These are phyloP conservation scores for Eretmochelys imbricata DNA, from an alignment of 2,113 vertebrate genomes.

Conservation along the genomic window DNA sequence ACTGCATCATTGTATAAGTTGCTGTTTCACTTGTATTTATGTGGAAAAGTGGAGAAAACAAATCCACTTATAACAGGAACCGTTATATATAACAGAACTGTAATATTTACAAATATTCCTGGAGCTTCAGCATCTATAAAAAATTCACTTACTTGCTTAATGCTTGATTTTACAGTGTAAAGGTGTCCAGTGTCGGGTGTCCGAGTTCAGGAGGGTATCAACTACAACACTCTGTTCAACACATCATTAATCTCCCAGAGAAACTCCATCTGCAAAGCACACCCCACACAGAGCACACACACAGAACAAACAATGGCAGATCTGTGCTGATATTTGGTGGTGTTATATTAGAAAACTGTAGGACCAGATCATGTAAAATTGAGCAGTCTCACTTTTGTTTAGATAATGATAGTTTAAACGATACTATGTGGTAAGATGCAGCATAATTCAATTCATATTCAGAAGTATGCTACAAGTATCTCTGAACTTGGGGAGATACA, in stretches of 20 bases:
- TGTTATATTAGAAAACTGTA: background rate
- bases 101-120: background rate
- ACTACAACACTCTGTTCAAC: slow-evolving; percentile 37
- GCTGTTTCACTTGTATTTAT: background rate
- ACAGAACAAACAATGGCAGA: rapidly evolving
- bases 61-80: background rate
- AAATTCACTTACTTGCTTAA: slow-evolving; percentile 32
- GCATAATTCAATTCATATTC: background rate
- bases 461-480: background rate
- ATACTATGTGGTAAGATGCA: background rate
- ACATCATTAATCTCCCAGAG: slow-evolving; percentile 32
- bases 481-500: background rate
- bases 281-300: background rate
- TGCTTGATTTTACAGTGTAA: slow-evolving; percentile 15
- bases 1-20: background rate
- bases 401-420: background rate
- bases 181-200: slow-evolving; percentile 53
- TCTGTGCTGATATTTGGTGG: rapidly evolving
- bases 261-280: slow-evolving; percentile 9
- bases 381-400: background rate
- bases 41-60: background rate
- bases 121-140: background rate
- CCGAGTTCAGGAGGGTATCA: slow-evolving; percentile 67
- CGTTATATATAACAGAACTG: rapidly evolving
- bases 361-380: background rate